Conservation (phyloP, 2,113 vertebrate genomes). For the Cephalopholis sonnerati region DNA sequence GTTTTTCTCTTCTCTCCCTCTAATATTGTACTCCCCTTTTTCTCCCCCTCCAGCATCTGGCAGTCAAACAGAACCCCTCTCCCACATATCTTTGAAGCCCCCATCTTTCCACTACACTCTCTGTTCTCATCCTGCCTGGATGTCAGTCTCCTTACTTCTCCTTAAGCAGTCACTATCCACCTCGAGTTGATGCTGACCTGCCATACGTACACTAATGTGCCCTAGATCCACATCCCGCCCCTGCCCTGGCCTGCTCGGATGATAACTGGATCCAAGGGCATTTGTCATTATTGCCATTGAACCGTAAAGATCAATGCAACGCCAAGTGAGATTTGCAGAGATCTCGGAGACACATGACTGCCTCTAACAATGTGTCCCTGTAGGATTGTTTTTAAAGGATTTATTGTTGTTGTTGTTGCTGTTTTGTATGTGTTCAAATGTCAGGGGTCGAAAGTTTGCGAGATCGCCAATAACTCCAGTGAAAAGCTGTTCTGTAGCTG, state of each 20-base stretch:
- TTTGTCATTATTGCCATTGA: slow-evolving; percentile 12
- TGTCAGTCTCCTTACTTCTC: neutral
- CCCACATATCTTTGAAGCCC: slow-evolving; percentile 11
- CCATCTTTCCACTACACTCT: neutral
- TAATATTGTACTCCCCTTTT: slow-evolving; percentile 24
- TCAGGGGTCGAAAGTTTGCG: neutral
- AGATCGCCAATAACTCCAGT: neutral
- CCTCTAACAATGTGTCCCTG: neutral
- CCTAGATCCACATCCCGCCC: neutral
- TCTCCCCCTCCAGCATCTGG: neutral
- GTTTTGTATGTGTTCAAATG: neutral
- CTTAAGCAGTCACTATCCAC: slow-evolving; percentile 6
- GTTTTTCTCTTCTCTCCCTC: slow-evolving; percentile 27
- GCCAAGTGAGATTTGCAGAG: neutral
- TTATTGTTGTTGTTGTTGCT: neutral
- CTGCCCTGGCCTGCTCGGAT: neutral
- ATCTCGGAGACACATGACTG: neutral
- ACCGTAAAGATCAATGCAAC: neutral
- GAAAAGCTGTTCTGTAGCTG: neutral
- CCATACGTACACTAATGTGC: neutral
- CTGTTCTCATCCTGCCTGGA: neutral
- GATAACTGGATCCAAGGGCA: slow-evolving; percentile 3
- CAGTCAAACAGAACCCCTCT: slow-evolving; percentile 29
- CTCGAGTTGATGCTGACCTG: slow-evolving; percentile 16
- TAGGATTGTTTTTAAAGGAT: too few species aligned